Base-by-base conservation (phyloP, 2,113 vertebrate genomes). In the Poeciliopsis retropinna region DNA sequence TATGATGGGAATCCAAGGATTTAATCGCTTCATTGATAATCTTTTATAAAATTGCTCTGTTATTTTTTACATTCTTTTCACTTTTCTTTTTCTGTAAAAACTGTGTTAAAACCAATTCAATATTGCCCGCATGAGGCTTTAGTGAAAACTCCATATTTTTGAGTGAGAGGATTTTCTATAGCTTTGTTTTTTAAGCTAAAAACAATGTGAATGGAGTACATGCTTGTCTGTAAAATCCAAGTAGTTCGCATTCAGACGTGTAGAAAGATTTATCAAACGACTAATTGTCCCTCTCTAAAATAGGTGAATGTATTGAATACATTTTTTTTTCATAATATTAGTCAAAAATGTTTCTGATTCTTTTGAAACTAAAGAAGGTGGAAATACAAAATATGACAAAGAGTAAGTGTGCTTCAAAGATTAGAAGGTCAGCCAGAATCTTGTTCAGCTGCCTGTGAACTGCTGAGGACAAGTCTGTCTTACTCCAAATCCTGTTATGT, bases 401-500 rank as follows among this genome's bases (percentile, higher is more conserved):
- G 22, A 63, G 68, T 84, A 85, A 85, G 89, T 85, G 89, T 76
- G 87, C 75, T 67, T 70, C 75, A 74, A 54, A 66, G 78, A 79
- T 79, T 79, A 72, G 87, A 86, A 87, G 79, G 57, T 54, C 78
- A 81, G 84, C 84, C 90, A 91, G 68, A 79, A 62, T 57, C 75
- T 79, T 83, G 82, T 85, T 86, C 80, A 75, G 62, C 27, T 74
- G 80, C 79, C 83, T 76, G 81, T 76, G 84, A 90, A 85, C 70
- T 79, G 70, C 60, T 22, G 69, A 82, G 85, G 84, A 81, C 80
- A 72, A 68, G 85, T 75, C 79, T 80, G 73, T 70, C 78, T 87
- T 76, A 80, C 74, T 73, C 76, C 89, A 86, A 90, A 83, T 85
- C 70, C 81, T 88, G 85, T 88, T 89, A 90, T 89, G 89, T 85